phyloP scores from a whole-genome alignment of 35 echinoderm and acorn worm species.

The Holothuria glaberrima region DNA sequence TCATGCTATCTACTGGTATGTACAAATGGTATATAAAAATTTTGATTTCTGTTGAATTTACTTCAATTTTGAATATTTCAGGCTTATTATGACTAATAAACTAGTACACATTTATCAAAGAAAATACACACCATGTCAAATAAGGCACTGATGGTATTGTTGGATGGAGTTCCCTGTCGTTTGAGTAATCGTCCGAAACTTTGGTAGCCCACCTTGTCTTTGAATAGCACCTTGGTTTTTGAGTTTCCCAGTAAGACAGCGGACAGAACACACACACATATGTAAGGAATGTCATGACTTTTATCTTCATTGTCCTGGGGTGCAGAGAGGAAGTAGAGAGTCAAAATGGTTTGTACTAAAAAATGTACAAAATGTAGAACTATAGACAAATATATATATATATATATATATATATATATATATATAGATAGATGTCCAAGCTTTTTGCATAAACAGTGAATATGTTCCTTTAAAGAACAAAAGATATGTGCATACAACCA shows the following conservation, averaged over 20 bases:
- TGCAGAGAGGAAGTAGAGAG: not conserved
- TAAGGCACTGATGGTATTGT: constrained; percentile 79
- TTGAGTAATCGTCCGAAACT: constrained; percentile 68
- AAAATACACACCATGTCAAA: constrained; percentile 84
- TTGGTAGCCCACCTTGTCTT: constrained; percentile 79
- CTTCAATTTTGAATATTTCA: too few species aligned
- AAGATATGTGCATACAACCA: too few species aligned
- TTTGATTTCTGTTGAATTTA: too few species aligned
- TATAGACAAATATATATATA: too few species aligned
- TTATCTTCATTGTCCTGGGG: constrained; percentile 68
- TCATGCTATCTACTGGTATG: too few species aligned
- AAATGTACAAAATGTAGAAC: too few species aligned
- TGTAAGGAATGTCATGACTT: constrained; percentile 68
- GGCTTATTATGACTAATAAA: not conserved
- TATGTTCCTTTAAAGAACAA: too few species aligned
- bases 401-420: too few species aligned
- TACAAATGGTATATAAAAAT: too few species aligned
- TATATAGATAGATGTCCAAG: not conserved
- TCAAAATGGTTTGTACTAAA: not conserved
- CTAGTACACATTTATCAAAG: too few species aligned
- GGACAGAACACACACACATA: constrained; percentile 72
- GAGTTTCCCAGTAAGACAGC: constrained; percentile 70
- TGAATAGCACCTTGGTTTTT: constrained; percentile 78
- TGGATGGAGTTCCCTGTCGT: constrained; percentile 73
- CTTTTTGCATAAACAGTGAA: too few species aligned